phyloP scores from a whole-genome alignment of 2,888 invertebrate species.

The Strigamia maritima region DNA sequence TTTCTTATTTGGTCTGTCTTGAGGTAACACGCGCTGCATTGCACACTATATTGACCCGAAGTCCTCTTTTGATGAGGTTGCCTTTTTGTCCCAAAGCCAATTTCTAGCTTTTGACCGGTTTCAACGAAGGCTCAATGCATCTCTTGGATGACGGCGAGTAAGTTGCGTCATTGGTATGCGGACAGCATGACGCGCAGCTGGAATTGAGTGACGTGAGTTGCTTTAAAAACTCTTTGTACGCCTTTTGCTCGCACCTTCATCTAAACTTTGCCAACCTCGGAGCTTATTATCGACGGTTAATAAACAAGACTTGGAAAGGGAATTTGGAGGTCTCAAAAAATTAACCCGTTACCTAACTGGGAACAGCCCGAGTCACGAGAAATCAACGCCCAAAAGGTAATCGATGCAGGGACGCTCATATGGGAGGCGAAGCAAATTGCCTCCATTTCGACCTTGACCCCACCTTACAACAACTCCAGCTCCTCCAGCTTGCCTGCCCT shows the following conservation, averaged over 20 bases:
- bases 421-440: constrained; percentile 7
- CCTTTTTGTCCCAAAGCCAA: constrained; percentile 28
- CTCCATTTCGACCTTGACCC: neutral
- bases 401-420: constrained; percentile 2
- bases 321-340: constrained; percentile 16
- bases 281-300: constrained; percentile 28
- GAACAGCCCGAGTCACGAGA: neutral
- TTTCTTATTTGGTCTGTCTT: neutral
- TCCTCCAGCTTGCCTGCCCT: neutral
- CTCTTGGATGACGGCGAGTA: constrained; percentile 24
- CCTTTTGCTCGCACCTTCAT: neutral
- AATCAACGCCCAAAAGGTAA: neutral
- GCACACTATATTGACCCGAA: constrained; percentile 3
- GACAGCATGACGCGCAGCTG: constrained; percentile 14
- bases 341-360: neutral
- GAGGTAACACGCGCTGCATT: neutral
- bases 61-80: constrained; percentile 24
- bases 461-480: constrained; percentile 1
- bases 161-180: constrained; percentile 34
- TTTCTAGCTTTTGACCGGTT: constrained; percentile 27
- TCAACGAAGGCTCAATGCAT: constrained; percentile 24
- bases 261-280: constrained; percentile 2
- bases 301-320: neutral
- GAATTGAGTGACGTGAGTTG: constrained; percentile 30
- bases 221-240: constrained; percentile 11